These are phyloP conservation scores for Yoshiicerus persimilis DNA, from an alignment of 1,140 invertebrate genomes.

Conservation along the genomic window DNA sequence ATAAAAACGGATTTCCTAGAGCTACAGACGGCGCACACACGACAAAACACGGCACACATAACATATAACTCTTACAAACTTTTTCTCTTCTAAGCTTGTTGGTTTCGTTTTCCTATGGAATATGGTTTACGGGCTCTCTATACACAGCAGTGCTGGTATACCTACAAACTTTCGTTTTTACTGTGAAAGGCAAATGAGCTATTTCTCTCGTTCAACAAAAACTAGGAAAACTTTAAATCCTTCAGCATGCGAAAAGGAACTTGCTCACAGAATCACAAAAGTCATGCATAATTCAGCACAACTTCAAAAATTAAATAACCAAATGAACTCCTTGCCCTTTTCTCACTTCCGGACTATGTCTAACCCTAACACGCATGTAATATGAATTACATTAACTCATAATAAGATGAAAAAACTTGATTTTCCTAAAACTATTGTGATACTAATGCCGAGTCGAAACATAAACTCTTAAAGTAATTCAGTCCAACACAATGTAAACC, in stretches of 20 bases:
- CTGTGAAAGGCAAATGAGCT: background rate
- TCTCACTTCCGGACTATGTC: background rate
- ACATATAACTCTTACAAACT: background rate
- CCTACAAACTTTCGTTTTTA: background rate
- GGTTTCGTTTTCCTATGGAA: background rate
- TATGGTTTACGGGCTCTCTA: background rate
- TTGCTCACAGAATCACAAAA: background rate
- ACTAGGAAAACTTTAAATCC: background rate
- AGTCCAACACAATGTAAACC: background rate
- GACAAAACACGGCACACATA: background rate
- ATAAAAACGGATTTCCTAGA: slow-evolving; percentile 9
- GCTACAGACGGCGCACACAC: background rate
- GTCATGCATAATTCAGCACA: background rate
- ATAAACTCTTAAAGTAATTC: background rate
- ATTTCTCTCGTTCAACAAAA: background rate
- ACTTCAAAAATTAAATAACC: background rate
- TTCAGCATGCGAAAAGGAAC: background rate
- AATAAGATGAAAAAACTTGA: background rate
- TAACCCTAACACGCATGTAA: background rate
- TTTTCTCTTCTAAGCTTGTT: background rate
- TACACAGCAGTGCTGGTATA: background rate
- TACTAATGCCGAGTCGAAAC: background rate
- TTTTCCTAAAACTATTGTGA: background rate
- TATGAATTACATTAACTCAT: background rate
- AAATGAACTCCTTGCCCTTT: background rate